phyloP scores from a whole-genome alignment of 1,140 invertebrate species.

The Neodiprion lecontei region DNA sequence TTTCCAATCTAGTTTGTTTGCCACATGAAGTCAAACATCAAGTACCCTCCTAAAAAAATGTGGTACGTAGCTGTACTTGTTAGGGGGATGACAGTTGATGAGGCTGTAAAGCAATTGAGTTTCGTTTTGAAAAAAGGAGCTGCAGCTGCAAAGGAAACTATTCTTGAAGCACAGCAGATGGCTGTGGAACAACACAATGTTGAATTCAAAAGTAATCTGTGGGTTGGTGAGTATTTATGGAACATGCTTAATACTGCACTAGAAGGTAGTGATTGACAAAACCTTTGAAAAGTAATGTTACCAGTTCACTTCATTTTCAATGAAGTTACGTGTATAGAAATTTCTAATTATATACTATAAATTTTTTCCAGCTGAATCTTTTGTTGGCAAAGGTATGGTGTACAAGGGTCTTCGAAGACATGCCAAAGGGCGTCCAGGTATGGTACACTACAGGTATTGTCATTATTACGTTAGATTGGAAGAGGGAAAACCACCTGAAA shows the following conservation, averaged over 20 bases:
- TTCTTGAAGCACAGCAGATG: conserved; percentile 87
- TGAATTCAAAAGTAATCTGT: conserved; percentile 94
- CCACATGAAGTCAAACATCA: conserved; percentile 82
- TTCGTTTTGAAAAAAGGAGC: conserved; percentile 88
- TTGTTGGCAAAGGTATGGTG: conserved; percentile 74
- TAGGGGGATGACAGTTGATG: conserved; percentile 91
- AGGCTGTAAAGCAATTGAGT: conserved; percentile 89
- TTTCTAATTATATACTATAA: not conserved
- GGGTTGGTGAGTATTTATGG: conserved; percentile 82
- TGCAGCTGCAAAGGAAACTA: conserved; percentile 76
- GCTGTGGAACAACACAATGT: conserved; percentile 92
- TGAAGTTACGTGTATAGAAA: conserved; percentile 11
- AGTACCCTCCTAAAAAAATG: conserved; percentile 91
- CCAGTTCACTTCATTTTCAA: conserved; percentile 27
- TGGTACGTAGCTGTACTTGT: conserved; percentile 89
- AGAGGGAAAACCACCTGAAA: conserved; percentile 88
- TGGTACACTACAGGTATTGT: conserved; percentile 79
- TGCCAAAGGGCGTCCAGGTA: conserved; percentile 72
- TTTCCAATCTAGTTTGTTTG: conserved; percentile 79
- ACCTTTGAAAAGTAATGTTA: conserved; percentile 14
- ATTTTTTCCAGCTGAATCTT: conserved; percentile 82
- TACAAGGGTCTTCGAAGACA: conserved; percentile 87
- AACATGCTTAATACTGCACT: conserved; percentile 6
- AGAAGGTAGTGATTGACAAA: conserved; percentile 9
- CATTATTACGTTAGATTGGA: conserved; percentile 91